Percentiles rank a stretch among this genome's conserved stretches.
Conservation (phyloP, 2,797 vertebrate species). For the Sebastes minor region DNA sequence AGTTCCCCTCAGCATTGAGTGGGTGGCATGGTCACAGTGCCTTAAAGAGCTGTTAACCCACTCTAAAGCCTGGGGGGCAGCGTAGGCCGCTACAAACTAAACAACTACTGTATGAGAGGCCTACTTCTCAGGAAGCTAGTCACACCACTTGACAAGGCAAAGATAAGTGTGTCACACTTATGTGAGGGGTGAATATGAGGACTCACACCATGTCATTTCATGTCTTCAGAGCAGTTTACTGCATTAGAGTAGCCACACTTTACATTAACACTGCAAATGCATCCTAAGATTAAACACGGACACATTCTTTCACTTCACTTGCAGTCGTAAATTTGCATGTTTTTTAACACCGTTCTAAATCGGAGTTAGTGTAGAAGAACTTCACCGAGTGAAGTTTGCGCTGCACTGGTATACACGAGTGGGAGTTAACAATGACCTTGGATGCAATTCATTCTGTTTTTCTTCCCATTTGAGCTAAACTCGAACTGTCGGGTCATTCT, state of each 20-base stretch:
- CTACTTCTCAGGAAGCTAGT: constrained; percentile 2
- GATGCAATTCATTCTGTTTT: background rate
- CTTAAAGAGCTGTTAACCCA: constrained; percentile 17
- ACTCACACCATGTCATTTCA: background rate
- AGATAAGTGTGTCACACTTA: background rate
- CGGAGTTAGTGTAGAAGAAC: background rate
- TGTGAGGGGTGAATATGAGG: background rate
- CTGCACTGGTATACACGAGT: background rate
- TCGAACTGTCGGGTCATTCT: constrained; percentile 4
- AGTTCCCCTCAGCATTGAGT: background rate
- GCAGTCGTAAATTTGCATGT: background rate
- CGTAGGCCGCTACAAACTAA: background rate
- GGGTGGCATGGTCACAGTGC: constrained; percentile 1
- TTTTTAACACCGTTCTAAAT: background rate
- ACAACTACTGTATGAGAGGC: background rate
- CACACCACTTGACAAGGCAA: background rate
- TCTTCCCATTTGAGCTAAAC: constrained; percentile 16
- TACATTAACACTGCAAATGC: background rate
- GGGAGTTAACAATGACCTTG: constrained; percentile 35
- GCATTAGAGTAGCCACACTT: background rate
- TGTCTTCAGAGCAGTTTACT: background rate
- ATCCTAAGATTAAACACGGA: background rate
- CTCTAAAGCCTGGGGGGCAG: constrained; percentile 2
- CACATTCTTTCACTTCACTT: background rate
- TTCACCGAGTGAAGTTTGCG: background rate